Evolutionary conservation across 2,797 vertebrate species (phyloP), one percentile per base, ranked within the genome.

Genomic region (Ctenopoma kingsleyae): DNA sequence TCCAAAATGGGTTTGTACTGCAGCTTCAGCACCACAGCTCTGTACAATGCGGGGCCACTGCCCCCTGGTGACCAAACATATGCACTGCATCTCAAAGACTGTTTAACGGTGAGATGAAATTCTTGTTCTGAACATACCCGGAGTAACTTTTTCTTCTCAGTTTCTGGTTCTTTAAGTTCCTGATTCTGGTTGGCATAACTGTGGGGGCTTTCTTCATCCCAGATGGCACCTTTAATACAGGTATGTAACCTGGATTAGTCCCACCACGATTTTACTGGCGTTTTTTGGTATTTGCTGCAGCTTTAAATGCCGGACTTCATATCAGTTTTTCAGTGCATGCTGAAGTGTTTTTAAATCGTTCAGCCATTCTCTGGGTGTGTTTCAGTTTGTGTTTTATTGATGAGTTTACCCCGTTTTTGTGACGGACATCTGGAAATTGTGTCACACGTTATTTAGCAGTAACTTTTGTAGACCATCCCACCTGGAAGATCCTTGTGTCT

Each of bases 121-220:
- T 7, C 6, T 15, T 66, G n/a, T 49, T n/a, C 4, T 44, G 8
- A 12, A 48, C n/a, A 3, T 50, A 12, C 8, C 52, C 19, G 2
- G 19, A 75, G 40, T 59, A 13, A 25, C 9, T 54, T 49, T 0
- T 0, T 10, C 43, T 10, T 44, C 58, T 25, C 74, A 99, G 97
- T 40, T 98, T 98, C 93, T 99, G 97, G 97, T 97, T 98, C 91
- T 95, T 98, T 89, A 98, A 99, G 84, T 96, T 99, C 74, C 93
- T 98, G 79, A 5, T 94, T 66, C 87, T 98, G 61, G 88, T 97
- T 38, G 96, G 95, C 20, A 92, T 99, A 77, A 95, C 94, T 0
- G 96, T 98, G 75, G 97, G 97, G 0, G 96, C 97, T 6, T 98
- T 98, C 91, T 99, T 96, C 87, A 98, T 98, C 67, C 97, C 97